These are phyloP conservation scores for Oasisia sp. DNA, from an alignment of 2,888 invertebrate species.

Conservation along the genomic window DNA sequence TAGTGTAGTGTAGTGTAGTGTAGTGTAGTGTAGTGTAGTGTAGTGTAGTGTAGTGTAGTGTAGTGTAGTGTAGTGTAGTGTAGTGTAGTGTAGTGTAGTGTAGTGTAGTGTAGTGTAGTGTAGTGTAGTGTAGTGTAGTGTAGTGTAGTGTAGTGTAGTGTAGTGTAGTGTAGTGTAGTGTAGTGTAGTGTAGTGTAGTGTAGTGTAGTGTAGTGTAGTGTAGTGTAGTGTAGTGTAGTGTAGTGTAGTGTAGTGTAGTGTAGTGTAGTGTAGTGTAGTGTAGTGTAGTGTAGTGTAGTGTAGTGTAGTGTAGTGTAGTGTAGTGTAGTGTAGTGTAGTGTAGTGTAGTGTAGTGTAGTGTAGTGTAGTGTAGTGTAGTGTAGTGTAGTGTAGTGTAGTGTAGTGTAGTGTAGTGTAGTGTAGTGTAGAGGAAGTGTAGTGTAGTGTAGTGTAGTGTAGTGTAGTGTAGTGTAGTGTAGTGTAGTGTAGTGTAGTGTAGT, in stretches of 20 bases:
- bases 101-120: not conserved
- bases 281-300: not conserved
- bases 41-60: not conserved
- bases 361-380: constrained; percentile 23
- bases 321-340: constrained; percentile 18
- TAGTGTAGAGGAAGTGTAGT: too few relatives aligned
- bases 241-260: not conserved
- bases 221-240: not conserved
- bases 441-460: not conserved
- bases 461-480: not conserved
- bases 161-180: not conserved
- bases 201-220: too few relatives aligned
- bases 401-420: not conserved
- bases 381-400: not conserved
- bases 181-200: constrained; percentile 18
- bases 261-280: not conserved
- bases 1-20: not conserved
- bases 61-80: not conserved
- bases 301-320: constrained; percentile 23
- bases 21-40: not conserved
- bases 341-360: constrained; percentile 14
- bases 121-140: not conserved
- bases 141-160: not conserved
- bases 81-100: constrained; percentile 14
- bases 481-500: constrained; percentile 14